A percentile compares a stretch with the other conserved stretches of the same genome.
phyloP scores from a whole-genome alignment of 2,888 invertebrate genomes.

The Mesorhabditis belari region DNA sequence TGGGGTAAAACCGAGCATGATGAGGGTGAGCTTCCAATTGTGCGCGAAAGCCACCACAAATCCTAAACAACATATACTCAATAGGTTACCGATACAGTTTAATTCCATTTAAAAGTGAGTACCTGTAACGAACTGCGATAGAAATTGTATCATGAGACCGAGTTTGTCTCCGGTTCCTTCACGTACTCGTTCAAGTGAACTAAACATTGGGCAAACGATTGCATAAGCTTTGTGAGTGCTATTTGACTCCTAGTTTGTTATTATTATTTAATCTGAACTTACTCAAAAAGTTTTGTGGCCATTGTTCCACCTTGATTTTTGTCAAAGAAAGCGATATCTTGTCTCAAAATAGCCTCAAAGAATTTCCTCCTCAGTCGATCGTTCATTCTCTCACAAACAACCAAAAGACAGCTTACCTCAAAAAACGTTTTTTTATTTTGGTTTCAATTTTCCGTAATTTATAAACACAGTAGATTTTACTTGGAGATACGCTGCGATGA shows the following conservation, averaged over 20 bases:
- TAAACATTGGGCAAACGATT: slow-evolving; percentile 12
- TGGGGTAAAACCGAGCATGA: slow-evolving; percentile 52
- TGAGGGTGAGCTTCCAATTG: slow-evolving; percentile 50
- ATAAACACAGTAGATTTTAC: neutral
- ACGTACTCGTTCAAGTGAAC: slow-evolving; percentile 49
- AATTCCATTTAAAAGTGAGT: slow-evolving; percentile 5
- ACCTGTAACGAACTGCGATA: slow-evolving; percentile 35
- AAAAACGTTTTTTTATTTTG: neutral
- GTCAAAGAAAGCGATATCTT: slow-evolving; percentile 53
- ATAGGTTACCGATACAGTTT: neutral
- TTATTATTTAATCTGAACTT: slow-evolving; percentile 19
- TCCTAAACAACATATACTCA: slow-evolving; percentile 24
- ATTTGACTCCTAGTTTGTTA: neutral
- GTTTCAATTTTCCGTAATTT: neutral
- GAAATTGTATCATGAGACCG: slow-evolving; percentile 45
- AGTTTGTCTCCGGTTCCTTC: slow-evolving; percentile 53
- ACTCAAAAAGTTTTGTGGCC: slow-evolving; percentile 59
- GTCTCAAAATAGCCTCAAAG: slow-evolving; percentile 55
- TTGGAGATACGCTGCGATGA: slow-evolving; percentile 26
- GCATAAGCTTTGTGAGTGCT: neutral
- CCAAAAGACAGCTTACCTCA: slow-evolving; percentile 55
- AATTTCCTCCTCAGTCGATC: slow-evolving; percentile 56
- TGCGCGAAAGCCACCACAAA: slow-evolving; percentile 50
- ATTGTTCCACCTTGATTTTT: slow-evolving; percentile 57
- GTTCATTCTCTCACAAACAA: slow-evolving; percentile 57